These are phyloP conservation scores for Sweltsa coloradensis DNA, from an alignment of 1,140 invertebrate species.

Conservation along the genomic window DNA sequence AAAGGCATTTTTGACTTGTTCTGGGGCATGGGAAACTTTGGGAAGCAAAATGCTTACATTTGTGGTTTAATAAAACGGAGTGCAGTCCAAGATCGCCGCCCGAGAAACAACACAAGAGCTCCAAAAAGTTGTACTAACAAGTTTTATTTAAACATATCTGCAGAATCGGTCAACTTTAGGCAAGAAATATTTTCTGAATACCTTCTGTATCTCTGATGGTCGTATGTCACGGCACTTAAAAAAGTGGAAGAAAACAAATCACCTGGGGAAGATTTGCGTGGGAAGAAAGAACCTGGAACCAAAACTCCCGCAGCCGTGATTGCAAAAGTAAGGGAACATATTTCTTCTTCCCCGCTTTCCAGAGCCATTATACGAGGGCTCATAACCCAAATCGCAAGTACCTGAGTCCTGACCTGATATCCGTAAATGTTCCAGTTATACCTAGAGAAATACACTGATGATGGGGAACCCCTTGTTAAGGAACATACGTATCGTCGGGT, in stretches of 20 bases:
- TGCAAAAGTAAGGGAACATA: conserved; percentile 17
- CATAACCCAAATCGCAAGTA: conserved; percentile 19
- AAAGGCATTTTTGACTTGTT: too few species aligned
- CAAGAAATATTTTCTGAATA: conserved; percentile 20
- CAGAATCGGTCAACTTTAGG: too few species aligned
- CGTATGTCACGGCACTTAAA: conserved; percentile 16
- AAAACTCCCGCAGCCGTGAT: conserved; percentile 17
- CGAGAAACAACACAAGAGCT: too few species aligned
- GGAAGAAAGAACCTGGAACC: conserved; percentile 15
- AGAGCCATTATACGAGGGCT: conserved; percentile 19
- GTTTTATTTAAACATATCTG: too few species aligned
- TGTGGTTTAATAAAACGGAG: too few species aligned
- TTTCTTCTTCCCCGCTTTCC: conserved; percentile 18
- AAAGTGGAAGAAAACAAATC: too few species aligned
- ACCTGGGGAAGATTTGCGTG: conserved; percentile 14
- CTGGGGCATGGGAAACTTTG: too few species aligned
- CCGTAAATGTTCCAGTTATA: conserved; percentile 19
- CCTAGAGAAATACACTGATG: conserved; percentile 17
- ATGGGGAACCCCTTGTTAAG: conserved; percentile 13
- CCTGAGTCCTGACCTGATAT: conserved; percentile 17
- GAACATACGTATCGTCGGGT: conserved; percentile 17
- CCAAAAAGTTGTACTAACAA: too few species aligned
- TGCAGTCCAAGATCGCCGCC: too few species aligned
- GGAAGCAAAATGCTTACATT: too few species aligned
- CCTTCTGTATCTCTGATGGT: conserved; percentile 18